A percentile compares a stretch with the other conserved stretches of the same genome.
Evolutionary conservation across 2,888 invertebrate species (phyloP).

Genomic region (Pyrochroa serraticornis): DNA sequence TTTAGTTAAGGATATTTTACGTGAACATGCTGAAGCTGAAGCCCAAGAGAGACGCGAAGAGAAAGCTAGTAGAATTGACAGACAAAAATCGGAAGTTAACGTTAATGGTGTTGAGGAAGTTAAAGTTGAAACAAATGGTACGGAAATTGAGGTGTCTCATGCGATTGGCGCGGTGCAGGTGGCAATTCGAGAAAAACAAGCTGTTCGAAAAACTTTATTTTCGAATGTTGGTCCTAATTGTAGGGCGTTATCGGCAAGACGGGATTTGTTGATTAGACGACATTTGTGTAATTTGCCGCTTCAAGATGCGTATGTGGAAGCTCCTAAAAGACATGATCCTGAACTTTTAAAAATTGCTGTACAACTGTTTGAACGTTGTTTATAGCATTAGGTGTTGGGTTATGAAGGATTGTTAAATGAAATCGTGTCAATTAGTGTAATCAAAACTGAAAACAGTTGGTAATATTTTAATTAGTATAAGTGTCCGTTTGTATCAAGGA

Average conservation of each 20-base stretch:
- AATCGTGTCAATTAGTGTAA: no score
- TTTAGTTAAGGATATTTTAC: conserved; percentile 60
- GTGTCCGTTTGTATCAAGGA: no score
- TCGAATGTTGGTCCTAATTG: conserved; percentile 76
- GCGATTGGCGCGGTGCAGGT: conserved; percentile 68
- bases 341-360: conserved; percentile 54
- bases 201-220: conserved; percentile 68
- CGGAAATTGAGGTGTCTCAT: conserved; percentile 49
- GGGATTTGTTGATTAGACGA: conserved; percentile 76
- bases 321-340: conserved; percentile 54
- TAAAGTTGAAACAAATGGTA: conserved; percentile 33
- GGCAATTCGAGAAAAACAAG: conserved; percentile 64
- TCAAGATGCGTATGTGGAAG: conserved; percentile 60
- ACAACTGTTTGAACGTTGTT: conserved; percentile 53
- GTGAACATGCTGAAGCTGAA: conserved; percentile 51
- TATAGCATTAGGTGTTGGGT: conserved; percentile 36
- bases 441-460: no score
- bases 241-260: conserved; percentile 78
- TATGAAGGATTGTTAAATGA: no score
- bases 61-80: conserved; percentile 32
- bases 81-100: conserved; percentile 34
- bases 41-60: conserved; percentile 40
- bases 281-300: conserved; percentile 73
- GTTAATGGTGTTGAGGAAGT: conserved; percentile 36
- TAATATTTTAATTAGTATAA: no score